Base-by-base conservation (phyloP, 2,888 invertebrate species). In the Rutpela maculata region DNA sequence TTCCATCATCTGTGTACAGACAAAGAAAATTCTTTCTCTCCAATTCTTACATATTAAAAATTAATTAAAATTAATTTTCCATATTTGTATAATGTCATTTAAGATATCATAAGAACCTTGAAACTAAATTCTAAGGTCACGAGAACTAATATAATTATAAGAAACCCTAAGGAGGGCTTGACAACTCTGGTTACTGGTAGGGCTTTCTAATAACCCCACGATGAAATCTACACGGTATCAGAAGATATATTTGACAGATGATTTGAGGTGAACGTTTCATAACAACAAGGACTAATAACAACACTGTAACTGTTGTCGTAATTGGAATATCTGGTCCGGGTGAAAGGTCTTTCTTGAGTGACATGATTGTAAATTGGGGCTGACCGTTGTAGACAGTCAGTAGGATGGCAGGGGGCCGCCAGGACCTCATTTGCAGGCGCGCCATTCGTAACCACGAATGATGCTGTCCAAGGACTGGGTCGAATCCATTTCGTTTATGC, bases 301-400 rank as follows among this genome's bases (percentile, higher is more conserved):
- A 12, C 17, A 55, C n/a, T 22, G 67, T 67, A 50, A 67, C 67
- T 22, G 55, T 56, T 26, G 17, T 56, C 38, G 50, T 76, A 78
- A 78, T 76, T 76, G 74, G 78, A 76, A 78, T 75, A 78, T 76
- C 76, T 78, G 66, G 67, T 69, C 62, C 75, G 76, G 78, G 67
- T 65, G 70, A 67, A 80, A 76, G 78, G 75, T 78, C 80, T 70
- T 55, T 50, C 71, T 55, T 78, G 80, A 76, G 74, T 78, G 78
- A 80, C 78, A 69, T 76, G 78, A 78, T 77, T 78, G 80, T 74
- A 78, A 80, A 78, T 78, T 74, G 71, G 76, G 71, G 67, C 60
- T 72, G 74, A 69, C 76, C 71, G 57, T 75, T 55, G 74, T 50
- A 55, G 63, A 65, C 67, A 60, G 50, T 19, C 71, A n/a, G 65